Conservation (phyloP, 2,888 invertebrate species). For the Caenorhabditis sp. region DNA sequence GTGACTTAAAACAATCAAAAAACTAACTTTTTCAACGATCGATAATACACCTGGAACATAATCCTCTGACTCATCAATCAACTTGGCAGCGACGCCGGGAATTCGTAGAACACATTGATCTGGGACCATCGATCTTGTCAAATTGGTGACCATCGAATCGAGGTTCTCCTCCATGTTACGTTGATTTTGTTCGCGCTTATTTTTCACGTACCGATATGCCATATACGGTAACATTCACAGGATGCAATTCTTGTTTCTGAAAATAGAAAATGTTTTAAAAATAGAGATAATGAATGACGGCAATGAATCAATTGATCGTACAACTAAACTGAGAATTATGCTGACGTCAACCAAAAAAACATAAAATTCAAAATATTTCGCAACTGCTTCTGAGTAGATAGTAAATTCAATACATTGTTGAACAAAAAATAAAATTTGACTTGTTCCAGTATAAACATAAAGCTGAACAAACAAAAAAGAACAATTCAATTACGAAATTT, state of each 20-base stretch:
- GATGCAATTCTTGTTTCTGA: background rate
- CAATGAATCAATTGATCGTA: background rate
- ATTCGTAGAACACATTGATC: constrained; percentile 45
- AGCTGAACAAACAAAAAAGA: no score
- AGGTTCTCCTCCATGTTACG: constrained; percentile 48
- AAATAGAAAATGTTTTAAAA: background rate
- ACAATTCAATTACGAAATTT: background rate
- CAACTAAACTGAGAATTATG: background rate
- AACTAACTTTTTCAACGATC: constrained; percentile 60
- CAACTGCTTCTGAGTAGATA: no score
- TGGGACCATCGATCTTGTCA: constrained; percentile 45
- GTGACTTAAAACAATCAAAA: constrained; percentile 4
- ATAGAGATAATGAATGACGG: background rate
- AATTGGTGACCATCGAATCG: constrained; percentile 39
- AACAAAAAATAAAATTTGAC: no score
- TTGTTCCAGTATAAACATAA: no score
- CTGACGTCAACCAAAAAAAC: background rate
- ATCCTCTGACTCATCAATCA: constrained; percentile 39
- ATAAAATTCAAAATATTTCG: background rate
- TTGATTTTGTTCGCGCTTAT: constrained; percentile 43
- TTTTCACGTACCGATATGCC: constrained; percentile 56
- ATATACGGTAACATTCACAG: constrained; percentile 53
- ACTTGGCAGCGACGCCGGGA: constrained; percentile 46
- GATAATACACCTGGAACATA: constrained; percentile 54
- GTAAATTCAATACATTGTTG: no score